These are phyloP conservation scores for Hemiscyllium ocellatum DNA, from an alignment of 2,113 vertebrate genomes.

Conservation along the genomic window DNA sequence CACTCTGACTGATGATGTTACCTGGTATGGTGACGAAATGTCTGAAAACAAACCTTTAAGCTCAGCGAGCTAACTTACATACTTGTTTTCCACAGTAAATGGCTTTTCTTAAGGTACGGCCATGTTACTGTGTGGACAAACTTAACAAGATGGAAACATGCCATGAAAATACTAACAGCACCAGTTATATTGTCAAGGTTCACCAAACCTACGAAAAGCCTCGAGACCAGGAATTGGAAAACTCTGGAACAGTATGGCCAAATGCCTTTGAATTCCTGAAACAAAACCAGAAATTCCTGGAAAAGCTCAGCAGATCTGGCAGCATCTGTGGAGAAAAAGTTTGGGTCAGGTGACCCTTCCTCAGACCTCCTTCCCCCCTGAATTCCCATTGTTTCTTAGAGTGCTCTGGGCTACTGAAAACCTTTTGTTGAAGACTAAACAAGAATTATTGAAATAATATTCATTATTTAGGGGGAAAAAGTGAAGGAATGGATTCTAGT, in stretches of 20 bases:
- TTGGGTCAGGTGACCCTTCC: no score
- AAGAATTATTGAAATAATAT: conserved; percentile 31
- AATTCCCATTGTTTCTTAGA: neutral
- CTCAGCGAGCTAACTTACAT: no score
- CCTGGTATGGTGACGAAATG: no score
- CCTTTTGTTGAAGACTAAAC: neutral
- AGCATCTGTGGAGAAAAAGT: no score
- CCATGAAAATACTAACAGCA: neutral
- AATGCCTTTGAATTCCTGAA: neutral
- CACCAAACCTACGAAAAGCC: neutral
- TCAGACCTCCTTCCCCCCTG: neutral
- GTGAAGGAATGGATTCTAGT: conserved; percentile 11
- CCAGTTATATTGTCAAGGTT: neutral
- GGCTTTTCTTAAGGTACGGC: neutral
- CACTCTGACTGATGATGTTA: no score
- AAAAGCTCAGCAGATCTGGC: no score
- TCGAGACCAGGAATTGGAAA: neutral
- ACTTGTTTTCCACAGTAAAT: neutral
- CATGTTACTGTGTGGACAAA: neutral
- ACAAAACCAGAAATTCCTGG: no score
- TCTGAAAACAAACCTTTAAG: no score
- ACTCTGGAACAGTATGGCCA: neutral
- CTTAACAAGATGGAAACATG: neutral
- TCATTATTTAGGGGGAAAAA: conserved; percentile 22
- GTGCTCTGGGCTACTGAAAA: neutral